Evolutionary conservation across 2,113 vertebrate genomes (phyloP), one percentile per base, ranked within the genome.

Genomic region (Podilymbus podiceps): DNA sequence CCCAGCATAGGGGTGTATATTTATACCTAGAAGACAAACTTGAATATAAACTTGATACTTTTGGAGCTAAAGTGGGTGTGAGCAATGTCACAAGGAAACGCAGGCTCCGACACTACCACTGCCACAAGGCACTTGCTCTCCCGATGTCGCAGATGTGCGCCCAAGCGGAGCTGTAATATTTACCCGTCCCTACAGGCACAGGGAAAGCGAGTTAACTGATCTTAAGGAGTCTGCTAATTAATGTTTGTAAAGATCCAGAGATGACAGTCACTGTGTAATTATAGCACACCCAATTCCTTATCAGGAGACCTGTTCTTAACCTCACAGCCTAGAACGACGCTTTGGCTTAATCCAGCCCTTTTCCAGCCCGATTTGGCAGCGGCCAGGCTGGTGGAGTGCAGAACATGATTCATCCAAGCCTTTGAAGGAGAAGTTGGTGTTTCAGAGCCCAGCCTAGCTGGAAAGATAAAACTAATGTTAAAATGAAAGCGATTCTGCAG

Each of bases 181-280:
- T 64, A 11, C 64, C 46, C 63, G 87, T 89, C 94, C 96, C 94
- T 82, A 40, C 10, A 4, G 95, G 93, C 87, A 94, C 20, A 2
- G 77, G 77, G 66, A 90, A 95, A 75, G 59, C 0, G 0, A 78
- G 42, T 35, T 52, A 76, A 60, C 84, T 73, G 84, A 42, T n/a
- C 52, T 92, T 78, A 40, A 15, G 89, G 87, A 89, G 94, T n/a
- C 87, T 8, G 4, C 58, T 92, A 74, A 92, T 92, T 91, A 76
- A 82, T 42, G 84, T 68, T 38, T 79, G 66, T 58, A 73, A 93
- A 60, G 80, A 92, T 60, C 4, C 58, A 7, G 3, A 95, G 89
- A 49, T 47, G 62, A 85, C 80, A 95, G 73, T 11, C 6, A 2
- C 93, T 60, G 6, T 66, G 1, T 72, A 72, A 84, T 95, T 94